Evolutionary conservation across 1,140 invertebrate species (phyloP).

Genomic region (Elymnias hypermnestra): DNA sequence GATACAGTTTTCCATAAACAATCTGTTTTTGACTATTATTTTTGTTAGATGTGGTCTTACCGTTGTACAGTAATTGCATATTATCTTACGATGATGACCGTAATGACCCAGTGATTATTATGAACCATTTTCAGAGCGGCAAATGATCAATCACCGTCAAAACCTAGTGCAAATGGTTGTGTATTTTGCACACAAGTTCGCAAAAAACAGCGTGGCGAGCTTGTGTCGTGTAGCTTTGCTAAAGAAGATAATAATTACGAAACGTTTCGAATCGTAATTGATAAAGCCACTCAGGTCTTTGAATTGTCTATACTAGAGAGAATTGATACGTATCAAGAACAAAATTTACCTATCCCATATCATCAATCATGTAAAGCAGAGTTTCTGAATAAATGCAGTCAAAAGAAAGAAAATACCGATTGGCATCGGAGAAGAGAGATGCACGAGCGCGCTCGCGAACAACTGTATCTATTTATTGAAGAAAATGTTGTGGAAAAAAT

Average conservation of each 20-base stretch:
- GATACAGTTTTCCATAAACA: too few relatives aligned
- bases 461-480: constrained; percentile 8
- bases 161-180: constrained; percentile 9
- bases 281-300: constrained; percentile 6
- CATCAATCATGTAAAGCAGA: constrained; percentile 6
- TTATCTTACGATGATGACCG: too few relatives aligned
- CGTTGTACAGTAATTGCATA: too few relatives aligned
- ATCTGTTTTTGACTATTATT: too few relatives aligned
- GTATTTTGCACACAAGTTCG: constrained; percentile 7
- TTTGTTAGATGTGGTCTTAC: too few relatives aligned
- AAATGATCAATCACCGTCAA: too few relatives aligned
- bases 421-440: constrained; percentile 8
- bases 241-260: constrained; percentile 8
- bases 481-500: constrained; percentile 11
- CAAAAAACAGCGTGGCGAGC: constrained; percentile 2
- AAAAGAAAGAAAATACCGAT: constrained; percentile 13
- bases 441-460: constrained; percentile 9
- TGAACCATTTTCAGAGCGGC: too few relatives aligned
- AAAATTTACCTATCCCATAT: not conserved
- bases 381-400: constrained; percentile 8
- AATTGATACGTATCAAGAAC: too few relatives aligned
- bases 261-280: constrained; percentile 10
- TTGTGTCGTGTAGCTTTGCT: constrained; percentile 1
- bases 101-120: too few relatives aligned
- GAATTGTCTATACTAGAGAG: too few relatives aligned